Base-by-base conservation (phyloP, 1,140 invertebrate genomes). In the Pachyrhynchus sulphureomaculatus region DNA sequence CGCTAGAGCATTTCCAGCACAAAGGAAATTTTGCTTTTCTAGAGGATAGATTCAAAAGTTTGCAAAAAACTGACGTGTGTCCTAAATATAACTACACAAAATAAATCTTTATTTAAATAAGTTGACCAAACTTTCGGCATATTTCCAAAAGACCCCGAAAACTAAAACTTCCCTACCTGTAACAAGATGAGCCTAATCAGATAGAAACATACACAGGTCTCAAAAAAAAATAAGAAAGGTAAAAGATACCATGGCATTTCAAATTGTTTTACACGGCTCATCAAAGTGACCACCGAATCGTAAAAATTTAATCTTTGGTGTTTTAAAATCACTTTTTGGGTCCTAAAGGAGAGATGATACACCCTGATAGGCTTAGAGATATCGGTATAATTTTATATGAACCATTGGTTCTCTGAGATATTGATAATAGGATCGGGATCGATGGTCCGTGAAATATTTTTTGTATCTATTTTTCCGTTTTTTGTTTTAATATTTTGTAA, bases 261-360 rank as follows among this genome's bases (percentile, higher is more conserved):
- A 33, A 65, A 65, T 65, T 65, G 63, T 65, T 65, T 65, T 65
- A 60, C 57, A 60, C 57, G 48, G 63, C 49, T 52, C 53, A 56
- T 37, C 63, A 60, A 65, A 65, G 56, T 65, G 63, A 34, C 56
- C 33, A 65, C 47, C 56, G 63, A 65, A 41, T 49, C 63, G 63
- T 53, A 65, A 65, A 65, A 45, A 55, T 65, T 60, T 56, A 65
- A 65, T 65, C 59, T 58, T 65, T 58, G 47, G 44, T 44, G 56
- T 60, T 65, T 55, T 47, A 45, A 60, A 55, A 65, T 65, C 63
- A 53, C 56, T 49, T 60, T 60, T 58, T 41, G 56, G 48, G 34
- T 52, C 32, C 36, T 58, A 15, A 29, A 32, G n/a, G n/a, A 12
- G 9, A 60, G 57, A 60, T 60, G 57, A 51, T 60, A 60, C 47